Evolutionary conservation across 2,113 vertebrate genomes (phyloP).

Genomic region (Psittacus erithacus): DNA sequence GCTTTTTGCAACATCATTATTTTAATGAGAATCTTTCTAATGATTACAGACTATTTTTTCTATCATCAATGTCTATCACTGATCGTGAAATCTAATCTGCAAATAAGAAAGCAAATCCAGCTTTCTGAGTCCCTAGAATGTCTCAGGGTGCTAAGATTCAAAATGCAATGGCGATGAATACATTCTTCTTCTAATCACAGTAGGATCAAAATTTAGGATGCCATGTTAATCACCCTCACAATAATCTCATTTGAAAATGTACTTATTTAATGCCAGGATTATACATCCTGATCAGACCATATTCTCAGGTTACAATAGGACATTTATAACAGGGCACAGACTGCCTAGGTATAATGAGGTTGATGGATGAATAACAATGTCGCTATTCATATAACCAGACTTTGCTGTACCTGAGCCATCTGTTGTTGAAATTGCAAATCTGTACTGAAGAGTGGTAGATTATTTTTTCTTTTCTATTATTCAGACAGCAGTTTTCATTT

Average conservation of each 20-base stretch:
- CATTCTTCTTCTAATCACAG: neutral
- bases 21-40: neutral
- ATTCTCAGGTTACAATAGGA: neutral
- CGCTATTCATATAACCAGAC: neutral
- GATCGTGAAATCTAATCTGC: neutral
- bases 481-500: neutral
- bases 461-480: neutral
- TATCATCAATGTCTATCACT: neutral
- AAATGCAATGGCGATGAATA: neutral
- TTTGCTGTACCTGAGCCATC: conserved; percentile 29
- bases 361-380: conserved; percentile 37
- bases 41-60: neutral
- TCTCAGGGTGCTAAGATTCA: neutral
- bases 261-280: neutral
- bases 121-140: neutral
- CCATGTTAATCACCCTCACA: neutral
- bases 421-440: conserved; percentile 31
- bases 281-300: neutral
- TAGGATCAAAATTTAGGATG: neutral
- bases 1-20: neutral
- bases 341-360: conserved; percentile 24
- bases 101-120: neutral
- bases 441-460: neutral
- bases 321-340: neutral
- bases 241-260: neutral